Evolutionary conservation across 2,113 vertebrate genomes (phyloP).

Genomic region (Regulus satrapa): DNA sequence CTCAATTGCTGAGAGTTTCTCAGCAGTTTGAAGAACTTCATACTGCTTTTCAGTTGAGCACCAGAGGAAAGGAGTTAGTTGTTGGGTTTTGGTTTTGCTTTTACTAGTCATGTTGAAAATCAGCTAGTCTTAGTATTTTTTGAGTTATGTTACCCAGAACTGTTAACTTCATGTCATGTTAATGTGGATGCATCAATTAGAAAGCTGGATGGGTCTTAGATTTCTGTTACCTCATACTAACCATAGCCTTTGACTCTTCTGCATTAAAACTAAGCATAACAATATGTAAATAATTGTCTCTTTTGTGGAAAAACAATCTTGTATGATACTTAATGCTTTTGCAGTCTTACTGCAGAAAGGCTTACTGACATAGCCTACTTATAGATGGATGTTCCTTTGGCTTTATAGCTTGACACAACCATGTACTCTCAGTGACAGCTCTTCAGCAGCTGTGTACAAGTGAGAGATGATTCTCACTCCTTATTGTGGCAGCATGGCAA

Average conservation of each 20-base stretch:
- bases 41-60: not conserved
- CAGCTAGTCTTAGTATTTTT: not conserved
- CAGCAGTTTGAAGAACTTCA: not conserved
- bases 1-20: not conserved
- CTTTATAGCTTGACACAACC: not conserved
- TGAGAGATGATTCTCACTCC: not conserved
- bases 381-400: not conserved
- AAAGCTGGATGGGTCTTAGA: not conserved
- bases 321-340: not conserved
- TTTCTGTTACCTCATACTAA: not conserved
- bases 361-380: not conserved
- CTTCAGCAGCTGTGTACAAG: not conserved
- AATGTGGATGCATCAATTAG: not conserved
- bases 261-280: not conserved
- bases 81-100: not conserved
- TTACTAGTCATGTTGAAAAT: not conserved
- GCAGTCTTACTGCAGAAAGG: not conserved
- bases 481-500: not conserved
- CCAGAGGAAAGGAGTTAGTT: not conserved
- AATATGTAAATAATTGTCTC: not conserved
- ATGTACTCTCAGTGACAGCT: not conserved
- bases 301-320: not conserved
- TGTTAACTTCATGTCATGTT: not conserved
- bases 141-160: not conserved
- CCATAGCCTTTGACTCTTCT: not conserved